Conservation (phyloP, 2,888 invertebrate species). For the Argyresthia albistria region DNA sequence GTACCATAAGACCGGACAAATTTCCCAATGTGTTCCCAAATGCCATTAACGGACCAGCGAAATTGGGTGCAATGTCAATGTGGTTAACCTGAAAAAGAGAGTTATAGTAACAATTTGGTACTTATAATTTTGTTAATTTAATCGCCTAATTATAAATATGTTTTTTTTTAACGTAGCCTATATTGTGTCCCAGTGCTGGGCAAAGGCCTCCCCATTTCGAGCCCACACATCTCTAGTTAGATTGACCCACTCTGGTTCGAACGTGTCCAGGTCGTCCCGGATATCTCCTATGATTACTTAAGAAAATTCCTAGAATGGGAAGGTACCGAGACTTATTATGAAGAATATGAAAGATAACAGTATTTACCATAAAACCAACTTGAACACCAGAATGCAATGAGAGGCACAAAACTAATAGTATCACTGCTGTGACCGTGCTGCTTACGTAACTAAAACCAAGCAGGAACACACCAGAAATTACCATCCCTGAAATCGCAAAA, state of each 20-base stretch:
- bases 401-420: constrained; percentile 69
- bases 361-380: constrained; percentile 73
- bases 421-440: constrained; percentile 50
- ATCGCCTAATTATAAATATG: neutral
- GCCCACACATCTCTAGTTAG: no score
- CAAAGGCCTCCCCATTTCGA: no score
- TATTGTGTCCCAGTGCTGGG: no score
- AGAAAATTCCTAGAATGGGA: no score
- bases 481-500: constrained; percentile 28
- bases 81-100: constrained; percentile 74
- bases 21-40: constrained; percentile 82
- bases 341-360: neutral
- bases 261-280: no score
- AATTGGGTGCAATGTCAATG: constrained; percentile 85
- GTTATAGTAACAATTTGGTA: no score
- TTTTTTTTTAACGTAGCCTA: neutral
- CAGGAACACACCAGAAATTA: constrained; percentile 37
- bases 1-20: constrained; percentile 79
- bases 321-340: no score
- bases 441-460: constrained; percentile 58
- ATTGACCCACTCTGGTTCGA: no score
- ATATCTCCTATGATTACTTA: no score
- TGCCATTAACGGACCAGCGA: constrained; percentile 85
- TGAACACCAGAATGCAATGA: constrained; percentile 74
- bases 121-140: neutral